Base-by-base conservation (phyloP, 64 coral and sea anemone genomes). In the Dendrophyllia cribrosa region DNA sequence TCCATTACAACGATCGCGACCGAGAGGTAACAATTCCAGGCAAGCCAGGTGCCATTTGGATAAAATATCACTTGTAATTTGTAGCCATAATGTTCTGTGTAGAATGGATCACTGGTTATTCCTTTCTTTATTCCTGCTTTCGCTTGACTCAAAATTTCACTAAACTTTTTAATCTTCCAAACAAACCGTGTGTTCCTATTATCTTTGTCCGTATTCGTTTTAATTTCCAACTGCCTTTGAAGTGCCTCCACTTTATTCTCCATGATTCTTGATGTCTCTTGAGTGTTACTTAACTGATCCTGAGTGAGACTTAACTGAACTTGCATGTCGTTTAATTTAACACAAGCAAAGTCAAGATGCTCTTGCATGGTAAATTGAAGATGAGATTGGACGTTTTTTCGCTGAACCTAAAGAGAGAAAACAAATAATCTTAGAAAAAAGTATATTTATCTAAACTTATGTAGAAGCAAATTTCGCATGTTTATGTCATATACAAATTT, bases 51-150 rank as follows among this genome's bases (percentile, higher is more conserved):
- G 26, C 58, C 56, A 22, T 65, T 43, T 9, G 79, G 79, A 65
- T 83, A 45, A 17, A 64, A 1, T 9, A 10, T 3, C 7, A 63
- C 59, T 83, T 43, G 34, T 23, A 59, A 12, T 23, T 59, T 66
- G 34, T 74, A 74, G 12, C 71, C 71, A 74, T 74, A 74, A 74
- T 14, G 9, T 74, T 16, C 71, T 47, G 71, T 49, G 43, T 74
- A 74, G 71, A 74, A 74, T 17, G 71, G 71, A 48, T 3, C 71
- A 74, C 71, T 74, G 0, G 4, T 15, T 74, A 1, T 74, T 10
- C 0, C 17, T 19, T 34, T 3, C 8, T 49, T 74, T 7, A 19
- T 4, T 13, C 3, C 71, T 4, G 3, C 11, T 3, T 3, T 74
- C 13, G 71, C 71, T 48, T 74, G 10, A 17, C 71, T 74, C 13